Evolutionary conservation across 2,113 vertebrate genomes (phyloP).

Genomic region (Bos taurus): DNA sequence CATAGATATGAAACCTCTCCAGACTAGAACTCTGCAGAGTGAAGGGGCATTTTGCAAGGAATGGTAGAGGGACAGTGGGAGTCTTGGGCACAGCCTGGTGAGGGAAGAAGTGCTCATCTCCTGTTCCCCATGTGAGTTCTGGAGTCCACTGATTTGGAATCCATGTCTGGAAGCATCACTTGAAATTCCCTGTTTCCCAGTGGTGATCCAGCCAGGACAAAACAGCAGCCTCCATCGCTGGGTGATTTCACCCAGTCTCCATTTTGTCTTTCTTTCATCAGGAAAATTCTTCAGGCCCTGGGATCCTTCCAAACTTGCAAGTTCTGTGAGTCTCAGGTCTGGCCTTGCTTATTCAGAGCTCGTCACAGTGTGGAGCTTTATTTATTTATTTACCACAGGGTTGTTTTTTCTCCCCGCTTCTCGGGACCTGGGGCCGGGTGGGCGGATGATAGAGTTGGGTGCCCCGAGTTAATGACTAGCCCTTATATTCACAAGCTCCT

Average conservation of each 20-base stretch:
- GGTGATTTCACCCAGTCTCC: not conserved
- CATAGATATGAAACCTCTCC: rapidly evolving
- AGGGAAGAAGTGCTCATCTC: not conserved
- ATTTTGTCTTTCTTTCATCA: not conserved
- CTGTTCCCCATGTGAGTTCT: rapidly evolving
- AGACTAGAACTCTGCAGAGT: not conserved
- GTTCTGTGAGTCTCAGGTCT: not conserved
- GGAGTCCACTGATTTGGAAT: not conserved
- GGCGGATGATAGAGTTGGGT: conserved; percentile 79
- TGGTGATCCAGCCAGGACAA: not conserved
- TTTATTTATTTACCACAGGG: conserved; percentile 59
- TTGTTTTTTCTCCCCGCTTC: conserved; percentile 31
- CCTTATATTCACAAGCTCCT: conserved; percentile 88
- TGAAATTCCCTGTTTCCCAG: not conserved
- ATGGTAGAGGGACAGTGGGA: not conserved
- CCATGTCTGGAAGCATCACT: not conserved
- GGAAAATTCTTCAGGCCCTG: not conserved
- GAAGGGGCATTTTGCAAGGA: not conserved
- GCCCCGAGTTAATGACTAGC: conserved; percentile 83
- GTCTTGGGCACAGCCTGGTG: not conserved
- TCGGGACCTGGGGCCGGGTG: conserved; percentile 46
- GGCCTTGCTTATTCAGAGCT: conserved; percentile 34
- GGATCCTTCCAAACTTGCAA: not conserved
- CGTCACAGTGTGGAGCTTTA: conserved; percentile 51
- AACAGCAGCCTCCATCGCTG: not conserved